Conservation (phyloP, 2,888 invertebrate species). For the Acanthosoma haemorrhoidale region DNA sequence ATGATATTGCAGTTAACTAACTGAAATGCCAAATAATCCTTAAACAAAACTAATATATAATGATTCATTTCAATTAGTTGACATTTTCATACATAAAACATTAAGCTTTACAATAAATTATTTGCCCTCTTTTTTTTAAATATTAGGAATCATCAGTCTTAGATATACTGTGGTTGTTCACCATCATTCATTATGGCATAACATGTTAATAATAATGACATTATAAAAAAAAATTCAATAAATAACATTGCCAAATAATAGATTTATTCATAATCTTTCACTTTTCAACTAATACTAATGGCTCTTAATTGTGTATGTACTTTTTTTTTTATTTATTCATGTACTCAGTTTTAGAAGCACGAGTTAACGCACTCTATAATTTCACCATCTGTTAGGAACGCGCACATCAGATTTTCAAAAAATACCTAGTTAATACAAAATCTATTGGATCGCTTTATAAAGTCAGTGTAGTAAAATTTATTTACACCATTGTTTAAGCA, state of each 20-base stretch:
- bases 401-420: constrained; percentile 20
- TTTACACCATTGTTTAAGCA: constrained; percentile 19
- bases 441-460: constrained; percentile 25
- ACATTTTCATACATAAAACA: background rate
- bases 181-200: constrained; percentile 30
- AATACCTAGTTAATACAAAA: constrained; percentile 27
- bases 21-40: background rate
- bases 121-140: constrained; percentile 7
- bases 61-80: background rate
- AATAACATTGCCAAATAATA: background rate
- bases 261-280: background rate
- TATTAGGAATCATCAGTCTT: constrained; percentile 34
- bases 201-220: constrained; percentile 37
- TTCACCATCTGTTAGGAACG: constrained; percentile 24
- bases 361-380: constrained; percentile 21
- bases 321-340: constrained; percentile 15
- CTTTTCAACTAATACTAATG: constrained; percentile 30
- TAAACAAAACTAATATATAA: background rate
- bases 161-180: constrained; percentile 16
- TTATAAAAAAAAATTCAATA: constrained; percentile 11
- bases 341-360: constrained; percentile 25
- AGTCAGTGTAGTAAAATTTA: constrained; percentile 25
- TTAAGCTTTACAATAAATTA: constrained; percentile 11
- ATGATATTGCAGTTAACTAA: background rate
- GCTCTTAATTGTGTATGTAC: constrained; percentile 17